Percentiles rank a stretch among this genome's conserved stretches.
Evolutionary conservation across 2,888 invertebrate genomes (phyloP).

Genomic region (Urechis unicinctus): DNA sequence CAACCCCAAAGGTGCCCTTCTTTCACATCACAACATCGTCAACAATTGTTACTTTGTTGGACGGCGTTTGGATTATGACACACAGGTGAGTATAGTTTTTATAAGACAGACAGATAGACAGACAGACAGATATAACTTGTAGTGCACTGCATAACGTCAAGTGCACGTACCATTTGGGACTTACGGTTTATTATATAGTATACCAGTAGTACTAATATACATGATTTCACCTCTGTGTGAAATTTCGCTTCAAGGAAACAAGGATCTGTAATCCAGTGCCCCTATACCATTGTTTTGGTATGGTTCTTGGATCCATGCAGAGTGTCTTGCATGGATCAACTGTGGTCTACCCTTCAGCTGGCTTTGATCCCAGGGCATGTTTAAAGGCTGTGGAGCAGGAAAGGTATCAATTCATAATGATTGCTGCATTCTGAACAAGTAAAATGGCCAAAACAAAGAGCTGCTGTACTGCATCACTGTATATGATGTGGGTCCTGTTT

Average conservation of each 20-base stretch:
- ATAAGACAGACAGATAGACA: no score
- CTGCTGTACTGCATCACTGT: no score
- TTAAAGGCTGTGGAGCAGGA: conserved; percentile 63
- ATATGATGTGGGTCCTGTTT: no score
- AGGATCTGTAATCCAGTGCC: conserved; percentile 61
- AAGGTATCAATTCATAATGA: no score
- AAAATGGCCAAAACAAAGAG: no score
- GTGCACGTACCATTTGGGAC: no score
- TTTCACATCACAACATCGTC: conserved; percentile 67
- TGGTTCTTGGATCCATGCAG: conserved; percentile 59
- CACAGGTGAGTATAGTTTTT: conserved; percentile 39
- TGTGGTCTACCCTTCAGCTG: conserved; percentile 50
- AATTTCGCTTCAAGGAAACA: conserved; percentile 26
- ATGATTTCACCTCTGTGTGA: background rate
- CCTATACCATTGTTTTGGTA: conserved; percentile 76
- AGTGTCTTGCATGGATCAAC: conserved; percentile 55
- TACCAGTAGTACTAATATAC: no score
- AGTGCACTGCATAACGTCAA: no score
- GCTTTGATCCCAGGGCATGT: conserved; percentile 59
- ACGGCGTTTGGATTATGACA: conserved; percentile 51
- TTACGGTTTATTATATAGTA: no score
- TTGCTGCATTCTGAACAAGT: no score
- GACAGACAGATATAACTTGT: no score
- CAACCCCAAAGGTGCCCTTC: conserved; percentile 68
- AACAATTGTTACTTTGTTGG: conserved; percentile 70